Evolutionary conservation across 1,140 invertebrate genomes (phyloP).

Genomic region (Ephestia elutella): DNA sequence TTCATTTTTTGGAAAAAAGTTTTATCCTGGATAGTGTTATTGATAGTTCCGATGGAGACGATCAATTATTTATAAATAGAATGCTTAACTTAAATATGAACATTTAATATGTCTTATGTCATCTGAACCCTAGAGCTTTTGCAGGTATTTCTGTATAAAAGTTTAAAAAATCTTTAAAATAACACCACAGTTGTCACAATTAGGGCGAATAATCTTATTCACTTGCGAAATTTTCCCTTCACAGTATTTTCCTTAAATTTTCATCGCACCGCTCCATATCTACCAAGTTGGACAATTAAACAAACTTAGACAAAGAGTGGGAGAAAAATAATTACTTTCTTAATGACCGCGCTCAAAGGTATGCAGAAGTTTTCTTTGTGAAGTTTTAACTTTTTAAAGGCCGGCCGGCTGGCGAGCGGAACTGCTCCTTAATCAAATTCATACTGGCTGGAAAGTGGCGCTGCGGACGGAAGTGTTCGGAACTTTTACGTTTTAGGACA

Average conservation of each 20-base stretch:
- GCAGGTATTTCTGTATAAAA: too few species aligned
- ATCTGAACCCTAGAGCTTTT: too few species aligned
- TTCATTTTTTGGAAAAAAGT: too few species aligned
- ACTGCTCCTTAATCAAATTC: constrained; percentile 4
- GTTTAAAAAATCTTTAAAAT: too few species aligned
- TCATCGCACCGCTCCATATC: constrained; percentile 18
- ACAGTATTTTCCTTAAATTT: constrained; percentile 18
- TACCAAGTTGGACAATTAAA: constrained; percentile 37
- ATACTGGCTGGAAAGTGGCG: not conserved
- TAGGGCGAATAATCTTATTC: not conserved
- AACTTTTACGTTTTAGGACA: too few species aligned
- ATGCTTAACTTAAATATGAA: not conserved
- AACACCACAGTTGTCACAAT: too few species aligned
- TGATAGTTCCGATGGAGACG: not conserved
- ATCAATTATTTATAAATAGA: not conserved
- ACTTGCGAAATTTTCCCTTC: not conserved
- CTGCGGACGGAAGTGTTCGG: too few species aligned
- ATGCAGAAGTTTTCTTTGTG: constrained; percentile 35
- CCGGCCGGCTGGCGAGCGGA: not conserved
- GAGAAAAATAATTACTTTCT: constrained; percentile 36
- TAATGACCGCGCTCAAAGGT: constrained; percentile 31
- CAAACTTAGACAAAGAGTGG: constrained; percentile 32
- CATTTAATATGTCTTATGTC: not conserved
- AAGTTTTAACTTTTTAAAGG: constrained; percentile 8
- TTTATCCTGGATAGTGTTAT: not conserved